These are phyloP conservation scores for Sternotherus odoratus DNA, from an alignment of 2,797 vertebrate species.

Conservation along the genomic window DNA sequence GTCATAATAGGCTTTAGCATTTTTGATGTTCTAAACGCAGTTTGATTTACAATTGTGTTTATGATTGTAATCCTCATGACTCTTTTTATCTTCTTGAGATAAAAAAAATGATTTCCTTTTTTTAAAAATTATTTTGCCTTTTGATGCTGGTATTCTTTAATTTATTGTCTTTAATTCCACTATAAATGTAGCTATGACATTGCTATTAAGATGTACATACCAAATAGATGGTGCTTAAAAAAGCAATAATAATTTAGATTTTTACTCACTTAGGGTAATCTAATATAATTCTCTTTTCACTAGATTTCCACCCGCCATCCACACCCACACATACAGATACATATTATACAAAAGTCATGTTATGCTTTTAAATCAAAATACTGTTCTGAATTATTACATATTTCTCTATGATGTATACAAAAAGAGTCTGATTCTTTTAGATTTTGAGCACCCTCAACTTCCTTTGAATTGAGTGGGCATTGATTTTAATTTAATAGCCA, in stretches of 20 bases:
- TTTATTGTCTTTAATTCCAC: neutral
- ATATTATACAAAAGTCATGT: neutral
- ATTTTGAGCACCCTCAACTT: neutral
- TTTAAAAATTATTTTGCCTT: neutral
- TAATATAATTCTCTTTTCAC: neutral
- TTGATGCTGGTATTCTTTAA: neutral
- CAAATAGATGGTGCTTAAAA: neutral
- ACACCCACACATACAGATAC: accelerated
- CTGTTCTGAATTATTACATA: neutral
- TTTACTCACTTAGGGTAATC: neutral
- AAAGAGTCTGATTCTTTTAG: neutral
- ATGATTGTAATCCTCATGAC: conserved; percentile 30
- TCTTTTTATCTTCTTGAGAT: conserved; percentile 22
- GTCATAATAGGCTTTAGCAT: conserved; percentile 31
- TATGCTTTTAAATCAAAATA: neutral
- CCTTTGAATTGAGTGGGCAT: neutral
- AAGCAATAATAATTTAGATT: neutral
- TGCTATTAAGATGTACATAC: neutral
- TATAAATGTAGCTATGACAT: neutral
- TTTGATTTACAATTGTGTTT: conserved; percentile 48
- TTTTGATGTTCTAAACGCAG: conserved; percentile 14
- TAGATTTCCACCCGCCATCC: neutral
- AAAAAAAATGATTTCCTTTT: conserved; percentile 19
- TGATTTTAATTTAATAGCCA: conserved; percentile 4
- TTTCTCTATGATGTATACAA: neutral